Base-by-base conservation (phyloP, 2,113 vertebrate species). In the Australoheros scitulus region DNA sequence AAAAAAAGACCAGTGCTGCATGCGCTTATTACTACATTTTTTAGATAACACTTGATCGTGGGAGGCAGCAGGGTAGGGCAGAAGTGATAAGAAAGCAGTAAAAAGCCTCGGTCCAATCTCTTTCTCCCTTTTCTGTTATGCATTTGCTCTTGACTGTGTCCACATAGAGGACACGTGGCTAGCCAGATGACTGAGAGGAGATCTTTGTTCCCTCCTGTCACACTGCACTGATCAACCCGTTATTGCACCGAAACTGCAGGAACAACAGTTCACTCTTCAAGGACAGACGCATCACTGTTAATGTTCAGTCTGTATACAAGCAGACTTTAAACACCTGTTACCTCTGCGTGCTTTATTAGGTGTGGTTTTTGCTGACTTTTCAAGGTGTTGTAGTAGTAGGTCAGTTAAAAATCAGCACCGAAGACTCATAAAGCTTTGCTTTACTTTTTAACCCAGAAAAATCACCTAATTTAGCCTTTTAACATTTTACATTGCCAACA, bases 141-240 rank as follows among this genome's bases (percentile, higher is more conserved):
- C 76, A 7, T 65, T 76, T 82, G 70, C 26, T 34, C 10, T 61
- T 34, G 70, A 22, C 68, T 76, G 11, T 85, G 57, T 81, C 75
- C 59, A 79, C 24, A 75, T 34, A 77, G 82, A 70, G 38, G 26
- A 55, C 82, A 92, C 64, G 82, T 91, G 86, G 86, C 38, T 26
- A 29, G 14, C 56, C 70, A 15, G 18, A 52, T 20, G 38, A 82
- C 43, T 76, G 78, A 76, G 61, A 50, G 38, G 38, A 68, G 86
- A 81, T 63, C 87, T 91, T 90, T 88, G 91, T 68, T 83, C 87
- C 43, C 6, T 83, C 15, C 70, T 77, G 38, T 43, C 52, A 15
- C 63, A 22, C 57, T 7, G 13, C 47, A 50, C 55, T 18, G 1
- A 72, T 34, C 11, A 34, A 24, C 13, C 32, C 52, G 52, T 61